Base-by-base conservation (phyloP, 2,113 vertebrate genomes). In the Thunnus thynnus region DNA sequence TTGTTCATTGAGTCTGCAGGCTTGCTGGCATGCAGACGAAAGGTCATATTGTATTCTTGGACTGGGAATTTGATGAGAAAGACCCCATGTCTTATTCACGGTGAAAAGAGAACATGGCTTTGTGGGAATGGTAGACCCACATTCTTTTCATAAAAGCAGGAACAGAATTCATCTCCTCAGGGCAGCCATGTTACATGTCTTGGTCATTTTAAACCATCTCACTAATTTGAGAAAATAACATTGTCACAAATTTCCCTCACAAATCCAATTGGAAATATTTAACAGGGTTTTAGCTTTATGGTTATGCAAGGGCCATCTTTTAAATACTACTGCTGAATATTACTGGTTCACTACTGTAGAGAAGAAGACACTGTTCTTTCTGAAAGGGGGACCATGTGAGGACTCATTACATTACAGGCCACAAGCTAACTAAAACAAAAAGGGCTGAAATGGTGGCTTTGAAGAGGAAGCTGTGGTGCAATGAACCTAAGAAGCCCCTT, bases 61-160 rank as follows among this genome's bases (percentile, higher is more conserved):
- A 70, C 30, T 30, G 58, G 47, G 44, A 73, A 41, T 79, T 71
- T 66, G 57, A 72, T 48, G 44, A 86, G 44, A 88, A 50, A 76
- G 55, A 41, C 27, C 12, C 5, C 5, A 22, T 1, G 20, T 63
- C 56, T 32, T 63, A 81, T 72, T 76, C 80, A 78, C 65, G 76
- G 78, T 84, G 67, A 84, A 58, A 58, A 44, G 14, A 67, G 16
- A 62, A 22, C 32, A 25, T 46, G 71, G 22, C 64, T 47, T 16
- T 11, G 36, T 41, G 16, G 51, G 20, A 5, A 62, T 1, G 11
- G 41, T 3, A 48, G 7, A 16, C 56, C 13, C 4, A 22, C 48
- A 54, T 58, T 63, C 47, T 50, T 54, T 48, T 54, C 5, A 44
- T 76, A 44, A 78, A 79, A 72, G 58, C 51, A 27, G 16, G 4